Conservation (phyloP, 1,140 invertebrate genomes). For the Vanessa tameamea region DNA sequence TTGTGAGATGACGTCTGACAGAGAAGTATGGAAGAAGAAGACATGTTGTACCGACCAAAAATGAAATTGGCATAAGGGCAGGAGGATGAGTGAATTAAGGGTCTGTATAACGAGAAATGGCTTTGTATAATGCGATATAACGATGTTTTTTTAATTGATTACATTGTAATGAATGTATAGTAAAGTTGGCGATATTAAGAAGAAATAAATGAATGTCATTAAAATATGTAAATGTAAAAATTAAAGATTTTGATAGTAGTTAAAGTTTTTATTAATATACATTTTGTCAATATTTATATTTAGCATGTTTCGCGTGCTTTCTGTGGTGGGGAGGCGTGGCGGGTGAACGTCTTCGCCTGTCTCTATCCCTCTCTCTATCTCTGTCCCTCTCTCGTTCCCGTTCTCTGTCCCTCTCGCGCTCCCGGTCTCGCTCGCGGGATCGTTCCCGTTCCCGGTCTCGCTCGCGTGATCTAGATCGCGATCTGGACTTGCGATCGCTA, state of each 20-base stretch:
- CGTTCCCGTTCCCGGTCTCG: slow-evolving; percentile 53
- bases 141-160: too few species aligned
- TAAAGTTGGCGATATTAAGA: too few species aligned
- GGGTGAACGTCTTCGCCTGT: slow-evolving; percentile 60
- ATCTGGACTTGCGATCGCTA: slow-evolving; percentile 66
- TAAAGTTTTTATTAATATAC: slow-evolving; percentile 20
- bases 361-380: slow-evolving; percentile 57
- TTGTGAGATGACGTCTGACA: too few species aligned
- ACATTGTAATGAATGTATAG: too few species aligned
- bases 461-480: slow-evolving; percentile 57
- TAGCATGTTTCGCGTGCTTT: slow-evolving; percentile 67
- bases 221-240: neutral
- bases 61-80: too few species aligned
- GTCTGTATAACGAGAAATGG: too few species aligned
- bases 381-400: slow-evolving; percentile 52
- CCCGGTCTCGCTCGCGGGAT: slow-evolving; percentile 51
- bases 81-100: too few species aligned
- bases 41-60: too few species aligned
- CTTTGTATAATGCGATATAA: too few species aligned
- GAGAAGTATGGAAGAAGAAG: too few species aligned
- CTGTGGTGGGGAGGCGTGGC: slow-evolving; percentile 68
- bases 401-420: slow-evolving; percentile 51
- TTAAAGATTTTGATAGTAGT: slow-evolving; percentile 13
- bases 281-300: slow-evolving; percentile 65
- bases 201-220: too few species aligned